A percentile compares a stretch with the other conserved stretches of the same genome.
Conservation (phyloP, 2,888 invertebrate species). For the Aporophyla lueneburgensis region DNA sequence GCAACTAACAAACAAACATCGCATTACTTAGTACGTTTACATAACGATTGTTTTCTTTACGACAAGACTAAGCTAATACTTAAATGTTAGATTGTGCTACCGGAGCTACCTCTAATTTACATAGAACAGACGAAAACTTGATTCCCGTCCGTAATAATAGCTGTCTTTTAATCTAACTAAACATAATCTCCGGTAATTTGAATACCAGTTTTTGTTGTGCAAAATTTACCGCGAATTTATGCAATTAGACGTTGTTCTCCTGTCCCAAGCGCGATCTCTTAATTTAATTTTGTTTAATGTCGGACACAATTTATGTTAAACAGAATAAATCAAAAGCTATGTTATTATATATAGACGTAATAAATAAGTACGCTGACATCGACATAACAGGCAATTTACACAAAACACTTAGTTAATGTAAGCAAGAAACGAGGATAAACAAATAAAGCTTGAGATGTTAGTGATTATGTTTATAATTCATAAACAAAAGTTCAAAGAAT, state of each 20-base stretch:
- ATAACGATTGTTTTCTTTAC: constrained; percentile 26
- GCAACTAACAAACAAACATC: constrained; percentile 37
- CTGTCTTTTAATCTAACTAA: constrained; percentile 51
- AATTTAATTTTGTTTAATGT: constrained; percentile 61
- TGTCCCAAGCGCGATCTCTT: constrained; percentile 57
- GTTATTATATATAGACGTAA: constrained; percentile 47
- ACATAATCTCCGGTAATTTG: constrained; percentile 60
- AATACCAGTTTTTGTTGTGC: constrained; percentile 63
- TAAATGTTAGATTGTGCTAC: constrained; percentile 50
- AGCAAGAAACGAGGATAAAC: constrained; percentile 46
- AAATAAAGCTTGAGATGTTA: constrained; percentile 55
- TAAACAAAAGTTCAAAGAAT: constrained; percentile 10
- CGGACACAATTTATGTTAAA: constrained; percentile 40
- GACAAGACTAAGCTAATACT: constrained; percentile 41
- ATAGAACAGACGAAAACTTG: constrained; percentile 62
- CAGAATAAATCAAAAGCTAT: constrained; percentile 52
- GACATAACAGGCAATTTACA: constrained; percentile 53
- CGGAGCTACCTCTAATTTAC: constrained; percentile 57
- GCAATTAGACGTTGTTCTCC: constrained; percentile 54
- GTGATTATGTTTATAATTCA: constrained; percentile 18
- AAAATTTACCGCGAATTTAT: constrained; percentile 65
- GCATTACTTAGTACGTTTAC: not conserved
- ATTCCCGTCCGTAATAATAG: constrained; percentile 38
- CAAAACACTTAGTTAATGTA: constrained; percentile 45
- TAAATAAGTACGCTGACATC: constrained; percentile 63